Conservation (phyloP, 2,113 vertebrate genomes). For the Solea solea region DNA sequence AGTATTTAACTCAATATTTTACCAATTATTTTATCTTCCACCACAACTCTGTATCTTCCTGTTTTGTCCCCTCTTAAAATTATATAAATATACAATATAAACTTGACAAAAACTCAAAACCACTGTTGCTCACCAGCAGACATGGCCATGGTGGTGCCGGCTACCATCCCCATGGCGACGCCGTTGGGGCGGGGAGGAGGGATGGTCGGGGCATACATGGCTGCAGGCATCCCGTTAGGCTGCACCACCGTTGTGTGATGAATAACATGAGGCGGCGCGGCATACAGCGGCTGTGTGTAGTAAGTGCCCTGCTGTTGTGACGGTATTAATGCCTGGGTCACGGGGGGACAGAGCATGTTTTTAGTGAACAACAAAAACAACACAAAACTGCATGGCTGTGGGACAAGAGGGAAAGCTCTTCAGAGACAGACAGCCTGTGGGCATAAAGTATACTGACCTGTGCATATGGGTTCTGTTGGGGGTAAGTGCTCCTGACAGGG, state of each 20-base stretch:
- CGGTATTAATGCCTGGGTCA: constrained; percentile 65
- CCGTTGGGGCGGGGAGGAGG: constrained; percentile 86
- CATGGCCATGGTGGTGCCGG: constrained; percentile 99
- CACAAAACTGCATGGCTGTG: background rate
- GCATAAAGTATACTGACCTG: constrained; percentile 81
- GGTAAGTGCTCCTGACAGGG: constrained; percentile 95
- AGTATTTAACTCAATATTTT: too few relatives aligned
- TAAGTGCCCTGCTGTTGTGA: constrained; percentile 93
- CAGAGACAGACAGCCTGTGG: background rate
- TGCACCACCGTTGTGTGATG: constrained; percentile 99
- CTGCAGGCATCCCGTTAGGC: constrained; percentile 96
- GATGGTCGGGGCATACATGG: constrained; percentile 92
- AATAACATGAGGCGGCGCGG: constrained; percentile 97
- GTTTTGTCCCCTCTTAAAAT: too few relatives aligned
- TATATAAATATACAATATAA: too few relatives aligned
- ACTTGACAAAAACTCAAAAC: background rate
- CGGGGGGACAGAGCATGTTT: background rate
- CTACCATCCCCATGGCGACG: constrained; percentile 97
- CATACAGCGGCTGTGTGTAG: constrained; percentile 97
- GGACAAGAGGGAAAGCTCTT: background rate
- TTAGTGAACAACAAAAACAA: background rate
- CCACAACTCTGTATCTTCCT: too few relatives aligned
- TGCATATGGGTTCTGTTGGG: constrained; percentile 96
- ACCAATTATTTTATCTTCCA: too few relatives aligned
- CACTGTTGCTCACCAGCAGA: constrained; percentile 87